Percentiles rank a stretch among this genome's conserved stretches.
Conservation (phyloP, 2,888 invertebrate genomes). For the Dusona sp. region DNA sequence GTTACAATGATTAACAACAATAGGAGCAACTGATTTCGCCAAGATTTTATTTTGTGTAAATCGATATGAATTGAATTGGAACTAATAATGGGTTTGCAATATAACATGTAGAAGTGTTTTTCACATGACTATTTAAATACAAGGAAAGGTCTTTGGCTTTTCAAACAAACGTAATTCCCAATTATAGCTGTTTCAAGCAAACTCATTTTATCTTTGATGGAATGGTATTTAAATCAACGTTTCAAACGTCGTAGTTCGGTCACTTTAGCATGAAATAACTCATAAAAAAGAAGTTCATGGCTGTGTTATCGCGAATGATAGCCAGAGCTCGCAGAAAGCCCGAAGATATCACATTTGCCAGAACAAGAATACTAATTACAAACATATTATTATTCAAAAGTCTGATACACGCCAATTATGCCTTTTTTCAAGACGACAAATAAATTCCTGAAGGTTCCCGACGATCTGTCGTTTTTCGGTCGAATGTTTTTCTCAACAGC, state of each 20-base stretch:
- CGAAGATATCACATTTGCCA: not conserved
- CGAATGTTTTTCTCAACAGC: not conserved
- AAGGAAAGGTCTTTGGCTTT: too few relatives aligned
- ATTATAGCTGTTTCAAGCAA: too few relatives aligned
- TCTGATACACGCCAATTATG: not conserved
- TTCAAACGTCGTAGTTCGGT: not conserved
- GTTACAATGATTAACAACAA: too few relatives aligned
- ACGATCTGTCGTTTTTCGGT: not conserved
- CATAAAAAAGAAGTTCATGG: not conserved
- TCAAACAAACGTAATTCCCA: too few relatives aligned
- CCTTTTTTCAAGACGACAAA: conserved; percentile 12
- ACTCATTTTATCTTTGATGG: too few relatives aligned
- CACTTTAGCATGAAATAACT: conserved; percentile 6
- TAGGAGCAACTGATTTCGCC: too few relatives aligned
- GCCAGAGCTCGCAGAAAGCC: conserved; percentile 15
- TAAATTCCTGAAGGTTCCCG: conserved; percentile 23
- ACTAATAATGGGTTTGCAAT: too few relatives aligned
- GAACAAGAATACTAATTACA: conserved; percentile 26
- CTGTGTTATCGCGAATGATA: conserved; percentile 23
- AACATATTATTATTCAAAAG: conserved; percentile 22
- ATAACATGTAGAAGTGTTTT: too few relatives aligned
- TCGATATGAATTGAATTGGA: too few relatives aligned
- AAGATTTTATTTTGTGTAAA: too few relatives aligned
- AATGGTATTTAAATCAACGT: not conserved
- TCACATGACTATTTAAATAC: too few relatives aligned